Percentiles rank a stretch among this genome's conserved stretches.
Evolutionary conservation across 53 echinoderm and acorn worm species (phyloP).

Genomic region (Paracentrotus lividus): DNA sequence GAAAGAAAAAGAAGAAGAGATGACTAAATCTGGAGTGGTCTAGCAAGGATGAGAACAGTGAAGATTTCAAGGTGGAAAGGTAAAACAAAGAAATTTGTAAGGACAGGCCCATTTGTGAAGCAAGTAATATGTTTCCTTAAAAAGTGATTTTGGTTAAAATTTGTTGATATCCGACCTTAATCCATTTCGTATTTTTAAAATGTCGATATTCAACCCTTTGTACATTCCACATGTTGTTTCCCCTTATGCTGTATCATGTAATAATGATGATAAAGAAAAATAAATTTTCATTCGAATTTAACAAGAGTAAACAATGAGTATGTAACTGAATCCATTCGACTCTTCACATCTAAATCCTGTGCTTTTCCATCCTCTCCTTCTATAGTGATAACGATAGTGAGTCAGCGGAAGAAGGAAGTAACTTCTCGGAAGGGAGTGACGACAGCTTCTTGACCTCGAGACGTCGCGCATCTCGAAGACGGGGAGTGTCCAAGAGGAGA

Average conservation of each 20-base stretch:
- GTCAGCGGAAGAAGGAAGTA: constrained; percentile 49
- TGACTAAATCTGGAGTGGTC: constrained; percentile 81
- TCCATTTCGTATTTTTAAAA: too few species aligned
- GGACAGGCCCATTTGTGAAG: too few species aligned
- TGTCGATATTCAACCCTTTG: too few species aligned
- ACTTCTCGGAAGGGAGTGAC: constrained; percentile 51
- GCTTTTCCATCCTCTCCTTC: neutral
- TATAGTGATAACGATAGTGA: constrained; percentile 54
- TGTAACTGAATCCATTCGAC: neutral
- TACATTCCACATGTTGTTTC: too few species aligned
- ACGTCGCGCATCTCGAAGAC: constrained; percentile 34
- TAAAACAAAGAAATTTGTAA: constrained; percentile 34
- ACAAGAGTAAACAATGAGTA: neutral
- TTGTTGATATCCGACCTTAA: too few species aligned
- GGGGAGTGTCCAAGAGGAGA: neutral
- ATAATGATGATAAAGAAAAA: neutral
- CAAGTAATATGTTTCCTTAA: too few species aligned
- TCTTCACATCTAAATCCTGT: neutral
- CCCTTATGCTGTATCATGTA: too few species aligned
- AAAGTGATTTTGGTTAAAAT: too few species aligned
- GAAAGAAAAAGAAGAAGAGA: constrained; percentile 25
- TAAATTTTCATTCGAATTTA: neutral
- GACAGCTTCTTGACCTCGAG: constrained; percentile 58
- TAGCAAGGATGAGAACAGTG: constrained; percentile 81
- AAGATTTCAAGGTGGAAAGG: constrained; percentile 56